Percentiles rank a stretch among this genome's conserved stretches.
These are phyloP conservation scores for Typhlomys cinereus DNA, from an alignment of 2,113 vertebrate species.

Conservation along the genomic window DNA sequence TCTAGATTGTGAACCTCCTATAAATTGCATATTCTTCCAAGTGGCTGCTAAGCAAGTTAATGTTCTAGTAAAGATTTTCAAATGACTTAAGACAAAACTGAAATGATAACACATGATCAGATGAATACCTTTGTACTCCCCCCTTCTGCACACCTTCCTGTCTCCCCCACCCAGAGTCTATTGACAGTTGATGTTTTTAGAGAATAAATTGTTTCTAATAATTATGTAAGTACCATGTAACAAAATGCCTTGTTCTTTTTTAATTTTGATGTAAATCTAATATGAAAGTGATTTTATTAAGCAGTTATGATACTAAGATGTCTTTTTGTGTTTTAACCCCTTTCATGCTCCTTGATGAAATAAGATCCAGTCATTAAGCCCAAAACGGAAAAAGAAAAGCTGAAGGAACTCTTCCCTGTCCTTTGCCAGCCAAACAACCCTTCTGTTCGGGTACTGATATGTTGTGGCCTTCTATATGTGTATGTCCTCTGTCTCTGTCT, in stretches of 20 bases:
- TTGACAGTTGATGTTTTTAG: background rate
- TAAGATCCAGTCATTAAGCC: constrained; percentile 87
- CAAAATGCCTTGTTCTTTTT: background rate
- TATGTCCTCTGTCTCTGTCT: background rate
- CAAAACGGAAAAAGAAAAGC: constrained; percentile 91
- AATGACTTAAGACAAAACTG: background rate
- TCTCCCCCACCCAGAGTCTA: background rate
- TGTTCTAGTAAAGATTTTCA: background rate
- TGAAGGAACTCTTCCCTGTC: constrained; percentile 95
- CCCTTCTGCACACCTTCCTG: accelerated
- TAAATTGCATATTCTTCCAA: background rate
- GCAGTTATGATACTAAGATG: background rate
- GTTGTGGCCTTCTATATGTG: background rate
- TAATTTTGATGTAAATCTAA: constrained; percentile 11
- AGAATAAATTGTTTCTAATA: background rate
- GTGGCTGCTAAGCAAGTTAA: background rate
- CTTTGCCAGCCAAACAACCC: constrained; percentile 94
- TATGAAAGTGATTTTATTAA: background rate
- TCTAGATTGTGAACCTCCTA: accelerated
- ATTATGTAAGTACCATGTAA: background rate
- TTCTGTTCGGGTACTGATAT: constrained; percentile 85
- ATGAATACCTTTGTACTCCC: background rate
- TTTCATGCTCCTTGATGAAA: constrained; percentile 58
- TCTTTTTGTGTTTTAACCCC: background rate
- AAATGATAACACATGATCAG: background rate